Evolutionary conservation across 2,113 vertebrate genomes (phyloP).

Genomic region (Odobenus rosmarus): DNA sequence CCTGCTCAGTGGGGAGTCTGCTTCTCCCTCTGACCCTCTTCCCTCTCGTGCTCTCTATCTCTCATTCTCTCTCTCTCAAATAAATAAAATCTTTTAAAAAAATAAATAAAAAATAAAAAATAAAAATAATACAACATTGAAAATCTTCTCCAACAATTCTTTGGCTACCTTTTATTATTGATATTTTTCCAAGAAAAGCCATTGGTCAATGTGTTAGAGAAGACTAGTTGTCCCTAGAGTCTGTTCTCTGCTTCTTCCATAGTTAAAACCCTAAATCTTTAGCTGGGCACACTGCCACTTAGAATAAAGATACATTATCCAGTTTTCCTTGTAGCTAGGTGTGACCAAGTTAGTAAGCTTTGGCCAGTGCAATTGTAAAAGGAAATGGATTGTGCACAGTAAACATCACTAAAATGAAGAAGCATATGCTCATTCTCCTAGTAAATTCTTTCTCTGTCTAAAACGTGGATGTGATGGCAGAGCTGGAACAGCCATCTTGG

Average conservation of each 20-base stretch:
- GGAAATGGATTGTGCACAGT: not conserved
- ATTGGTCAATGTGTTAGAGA: not conserved
- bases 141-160: not conserved
- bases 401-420: not conserved
- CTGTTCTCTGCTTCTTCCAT: not conserved
- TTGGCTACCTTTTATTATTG: conserved; percentile 33
- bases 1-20: too few species aligned
- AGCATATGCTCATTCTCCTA: not conserved
- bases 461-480: not conserved
- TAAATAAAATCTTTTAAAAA: too few species aligned
- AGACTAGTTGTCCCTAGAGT: not conserved
- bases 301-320: not conserved
- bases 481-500: not conserved
- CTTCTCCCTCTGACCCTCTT: too few species aligned
- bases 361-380: conserved; percentile 18
- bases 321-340: not conserved
- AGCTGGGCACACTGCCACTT: not conserved
- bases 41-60: too few species aligned
- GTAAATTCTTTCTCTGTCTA: conserved; percentile 2
- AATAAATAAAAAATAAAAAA: too few species aligned
- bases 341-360: not conserved
- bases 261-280: not conserved
- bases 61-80: too few species aligned
- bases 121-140: conserved; percentile 28
- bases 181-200: not conserved